Evolutionary conservation across 2,113 vertebrate species (phyloP).

Genomic region (Oreochromis spilurus): DNA sequence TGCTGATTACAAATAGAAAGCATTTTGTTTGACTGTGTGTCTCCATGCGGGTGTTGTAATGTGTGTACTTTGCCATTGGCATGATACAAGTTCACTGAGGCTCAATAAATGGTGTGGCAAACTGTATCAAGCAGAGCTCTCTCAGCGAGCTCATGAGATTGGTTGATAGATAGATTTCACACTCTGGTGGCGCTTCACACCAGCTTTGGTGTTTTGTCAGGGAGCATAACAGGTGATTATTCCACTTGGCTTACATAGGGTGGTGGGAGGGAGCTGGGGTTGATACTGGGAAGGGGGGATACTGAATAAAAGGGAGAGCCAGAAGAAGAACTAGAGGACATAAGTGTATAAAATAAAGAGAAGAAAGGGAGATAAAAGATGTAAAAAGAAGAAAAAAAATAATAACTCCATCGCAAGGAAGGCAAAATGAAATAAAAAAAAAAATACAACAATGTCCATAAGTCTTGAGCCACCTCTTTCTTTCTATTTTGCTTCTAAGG

Average conservation of each 20-base stretch:
- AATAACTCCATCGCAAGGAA: neutral
- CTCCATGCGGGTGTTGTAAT: neutral
- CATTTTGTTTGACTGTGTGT: neutral
- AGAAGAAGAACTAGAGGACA: neutral
- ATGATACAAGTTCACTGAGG: neutral
- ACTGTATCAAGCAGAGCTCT: conserved; percentile 24
- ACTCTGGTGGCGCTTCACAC: conserved; percentile 43
- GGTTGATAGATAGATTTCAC: conserved; percentile 64
- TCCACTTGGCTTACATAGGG: conserved; percentile 37
- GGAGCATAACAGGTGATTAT: conserved; percentile 64
- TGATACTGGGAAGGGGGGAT: neutral
- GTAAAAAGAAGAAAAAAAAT: neutral
- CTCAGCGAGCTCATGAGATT: conserved; percentile 22
- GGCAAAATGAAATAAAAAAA: rapidly evolving
- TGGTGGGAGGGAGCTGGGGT: neutral
- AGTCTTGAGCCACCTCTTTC: neutral
- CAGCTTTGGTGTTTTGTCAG: conserved; percentile 54
- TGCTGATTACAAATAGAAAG: neutral
- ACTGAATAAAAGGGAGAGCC: neutral
- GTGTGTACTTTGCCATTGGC: neutral
- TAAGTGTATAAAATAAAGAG: neutral
- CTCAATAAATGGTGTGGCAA: conserved; percentile 25
- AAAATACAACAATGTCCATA: neutral
- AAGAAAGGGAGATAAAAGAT: neutral
- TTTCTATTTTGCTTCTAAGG: neutral